Evolutionary conservation across 2,888 invertebrate genomes (phyloP).

Genomic region (Orthosia gothica): DNA sequence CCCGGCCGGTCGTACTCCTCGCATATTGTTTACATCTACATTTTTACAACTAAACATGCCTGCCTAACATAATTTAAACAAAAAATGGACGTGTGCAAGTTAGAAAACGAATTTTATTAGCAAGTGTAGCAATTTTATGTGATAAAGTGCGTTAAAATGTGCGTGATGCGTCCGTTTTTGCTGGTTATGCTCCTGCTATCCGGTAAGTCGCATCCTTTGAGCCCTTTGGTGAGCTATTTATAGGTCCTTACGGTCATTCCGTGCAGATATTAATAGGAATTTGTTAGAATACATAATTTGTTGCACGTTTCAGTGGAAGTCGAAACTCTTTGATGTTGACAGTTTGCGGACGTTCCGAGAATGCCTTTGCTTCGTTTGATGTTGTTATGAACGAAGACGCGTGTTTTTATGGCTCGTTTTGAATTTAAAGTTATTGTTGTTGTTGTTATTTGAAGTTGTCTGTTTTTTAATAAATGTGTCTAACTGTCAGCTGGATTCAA

Average conservation of each 20-base stretch:
- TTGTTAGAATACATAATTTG: slow-evolving; percentile 77
- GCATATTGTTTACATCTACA: slow-evolving; percentile 73
- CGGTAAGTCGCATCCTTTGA: slow-evolving; percentile 87
- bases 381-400: slow-evolving; percentile 69
- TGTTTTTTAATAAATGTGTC: not conserved
- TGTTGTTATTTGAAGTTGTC: too few species aligned
- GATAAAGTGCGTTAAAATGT: slow-evolving; percentile 83
- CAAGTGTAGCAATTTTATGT: slow-evolving; percentile 73
- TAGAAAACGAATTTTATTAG: slow-evolving; percentile 61
- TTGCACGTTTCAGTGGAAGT: slow-evolving; percentile 70
- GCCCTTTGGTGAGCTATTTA: slow-evolving; percentile 84
- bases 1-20: slow-evolving; percentile 67
- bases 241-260: slow-evolving; percentile 85
- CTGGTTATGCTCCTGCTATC: slow-evolving; percentile 82
- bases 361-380: slow-evolving; percentile 69
- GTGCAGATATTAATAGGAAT: slow-evolving; percentile 85
- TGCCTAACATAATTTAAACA: slow-evolving; percentile 75
- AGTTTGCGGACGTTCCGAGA: slow-evolving; percentile 67
- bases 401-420: slow-evolving; percentile 67
- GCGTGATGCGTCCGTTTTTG: slow-evolving; percentile 79
- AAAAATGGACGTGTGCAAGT: slow-evolving; percentile 71
- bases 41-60: slow-evolving; percentile 73
- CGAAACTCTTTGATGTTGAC: slow-evolving; percentile 74
- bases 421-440: too few species aligned
- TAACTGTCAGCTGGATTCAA: not conserved